phyloP scores from a whole-genome alignment of 1,140 invertebrate species.

The Dolichoris vasculosae region DNA sequence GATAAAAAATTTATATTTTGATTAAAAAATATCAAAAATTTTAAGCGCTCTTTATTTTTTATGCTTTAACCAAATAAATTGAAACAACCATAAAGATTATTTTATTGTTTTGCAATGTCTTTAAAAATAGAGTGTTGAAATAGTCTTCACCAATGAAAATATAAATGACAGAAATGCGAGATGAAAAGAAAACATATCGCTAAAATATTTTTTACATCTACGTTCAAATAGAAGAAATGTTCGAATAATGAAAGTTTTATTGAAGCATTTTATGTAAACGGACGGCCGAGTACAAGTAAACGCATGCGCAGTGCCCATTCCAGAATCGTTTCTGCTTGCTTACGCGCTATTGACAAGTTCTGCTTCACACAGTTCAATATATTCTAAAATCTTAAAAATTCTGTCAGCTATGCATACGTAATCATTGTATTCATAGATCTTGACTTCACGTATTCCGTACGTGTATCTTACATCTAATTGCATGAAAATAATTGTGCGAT shows the following conservation, averaged over 20 bases:
- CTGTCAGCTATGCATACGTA: too few species aligned
- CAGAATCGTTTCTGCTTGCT: not conserved
- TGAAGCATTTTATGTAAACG: not conserved
- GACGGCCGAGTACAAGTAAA: not conserved
- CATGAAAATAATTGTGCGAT: too few species aligned
- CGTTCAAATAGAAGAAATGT: not conserved
- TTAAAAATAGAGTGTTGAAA: too few species aligned
- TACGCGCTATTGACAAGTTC: not conserved
- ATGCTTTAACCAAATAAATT: too few species aligned
- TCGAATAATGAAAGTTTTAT: slow-evolving; percentile 12
- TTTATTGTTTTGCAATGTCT: too few species aligned
- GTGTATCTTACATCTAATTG: too few species aligned
- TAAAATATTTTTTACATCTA: not conserved
- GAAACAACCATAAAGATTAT: too few species aligned
- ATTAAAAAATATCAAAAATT: too few species aligned
- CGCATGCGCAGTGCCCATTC: not conserved
- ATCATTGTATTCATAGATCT: not conserved
- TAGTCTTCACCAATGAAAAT: too few species aligned
- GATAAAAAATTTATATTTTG: too few species aligned
- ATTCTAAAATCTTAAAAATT: not conserved
- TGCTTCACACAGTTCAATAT: not conserved
- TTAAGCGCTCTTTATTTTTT: too few species aligned
- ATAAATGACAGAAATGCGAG: not conserved
- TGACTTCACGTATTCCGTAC: too few species aligned
- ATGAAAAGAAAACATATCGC: not conserved